Percentiles rank a stretch among this genome's conserved stretches.
Evolutionary conservation across 1,140 invertebrate genomes (phyloP).

Genomic region (Pseudomyrmex pallidus): DNA sequence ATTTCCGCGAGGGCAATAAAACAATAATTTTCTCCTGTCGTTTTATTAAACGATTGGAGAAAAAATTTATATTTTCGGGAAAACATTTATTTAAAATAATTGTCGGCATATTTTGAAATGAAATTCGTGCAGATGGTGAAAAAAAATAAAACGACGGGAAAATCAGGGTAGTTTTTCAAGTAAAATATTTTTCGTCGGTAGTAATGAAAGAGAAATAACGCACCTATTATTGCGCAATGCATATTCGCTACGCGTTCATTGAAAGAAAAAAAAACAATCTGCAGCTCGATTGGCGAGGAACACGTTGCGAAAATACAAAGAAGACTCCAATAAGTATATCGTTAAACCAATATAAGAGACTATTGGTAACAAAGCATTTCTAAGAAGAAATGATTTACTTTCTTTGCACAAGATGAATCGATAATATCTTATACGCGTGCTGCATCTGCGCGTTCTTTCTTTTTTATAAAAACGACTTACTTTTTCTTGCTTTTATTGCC

Average conservation of each 20-base stretch:
- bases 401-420: conserved; percentile 17
- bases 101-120: too few species aligned
- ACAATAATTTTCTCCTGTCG: neutral
- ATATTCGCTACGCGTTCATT: neutral
- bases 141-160: too few species aligned
- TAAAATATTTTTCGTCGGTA: too few species aligned
- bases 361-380: conserved; percentile 32
- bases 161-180: too few species aligned
- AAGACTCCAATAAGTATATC: neutral
- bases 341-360: conserved; percentile 29
- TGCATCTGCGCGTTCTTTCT: neutral
- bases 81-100: too few species aligned
- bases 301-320: neutral
- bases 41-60: too few species aligned
- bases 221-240: too few species aligned
- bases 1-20: neutral
- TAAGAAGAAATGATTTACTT: conserved; percentile 28
- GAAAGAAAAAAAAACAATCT: neutral
- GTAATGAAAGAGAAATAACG: too few species aligned
- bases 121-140: too few species aligned
- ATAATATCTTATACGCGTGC: conserved; percentile 42
- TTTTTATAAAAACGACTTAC: conserved; percentile 26
- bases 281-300: neutral
- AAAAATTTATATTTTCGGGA: too few species aligned
- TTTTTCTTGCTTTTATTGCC: conserved; percentile 41